phyloP scores from a whole-genome alignment of 2,113 vertebrate species.

The Atherinomorus stipes region DNA sequence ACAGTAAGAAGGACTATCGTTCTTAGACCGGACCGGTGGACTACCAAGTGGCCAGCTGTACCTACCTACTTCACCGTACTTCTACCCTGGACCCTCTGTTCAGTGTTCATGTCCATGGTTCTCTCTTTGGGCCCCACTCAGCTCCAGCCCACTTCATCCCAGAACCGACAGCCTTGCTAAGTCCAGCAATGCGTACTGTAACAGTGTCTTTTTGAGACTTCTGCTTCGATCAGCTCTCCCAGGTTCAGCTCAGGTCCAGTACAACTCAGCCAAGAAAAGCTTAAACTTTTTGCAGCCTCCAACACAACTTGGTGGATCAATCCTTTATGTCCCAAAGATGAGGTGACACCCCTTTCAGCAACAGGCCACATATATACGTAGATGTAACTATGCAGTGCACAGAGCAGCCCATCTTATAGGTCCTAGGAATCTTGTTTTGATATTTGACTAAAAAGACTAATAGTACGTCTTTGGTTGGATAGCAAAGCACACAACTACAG shows the following conservation, averaged over 20 bases:
- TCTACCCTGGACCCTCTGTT: conserved; percentile 60
- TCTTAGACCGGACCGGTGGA: conserved; percentile 83
- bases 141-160: conserved; percentile 51
- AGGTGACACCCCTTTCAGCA: neutral
- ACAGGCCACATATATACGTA: neutral
- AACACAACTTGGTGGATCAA: conserved; percentile 19
- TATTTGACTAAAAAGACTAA: neutral
- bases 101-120: conserved; percentile 40
- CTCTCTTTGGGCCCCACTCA: conserved; percentile 39
- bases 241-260: conserved; percentile 77
- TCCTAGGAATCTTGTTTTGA: neutral
- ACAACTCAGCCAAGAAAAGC: conserved; percentile 47
- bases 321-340: neutral
- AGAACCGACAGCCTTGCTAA: conserved; percentile 48
- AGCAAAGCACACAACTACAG: neutral
- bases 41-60: conserved; percentile 37
- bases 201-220: conserved; percentile 45
- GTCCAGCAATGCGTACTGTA: conserved; percentile 28
- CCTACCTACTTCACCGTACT: conserved; percentile 58
- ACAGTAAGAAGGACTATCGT: conserved; percentile 96
- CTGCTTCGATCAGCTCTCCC: conserved; percentile 75
- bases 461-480: neutral
- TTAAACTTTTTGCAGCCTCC: conserved; percentile 46
- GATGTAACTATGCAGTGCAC: conserved; percentile 60
- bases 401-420: neutral